phyloP scores from a whole-genome alignment of 64 coral and sea anemone genomes.

The Montipora efflorescens region DNA sequence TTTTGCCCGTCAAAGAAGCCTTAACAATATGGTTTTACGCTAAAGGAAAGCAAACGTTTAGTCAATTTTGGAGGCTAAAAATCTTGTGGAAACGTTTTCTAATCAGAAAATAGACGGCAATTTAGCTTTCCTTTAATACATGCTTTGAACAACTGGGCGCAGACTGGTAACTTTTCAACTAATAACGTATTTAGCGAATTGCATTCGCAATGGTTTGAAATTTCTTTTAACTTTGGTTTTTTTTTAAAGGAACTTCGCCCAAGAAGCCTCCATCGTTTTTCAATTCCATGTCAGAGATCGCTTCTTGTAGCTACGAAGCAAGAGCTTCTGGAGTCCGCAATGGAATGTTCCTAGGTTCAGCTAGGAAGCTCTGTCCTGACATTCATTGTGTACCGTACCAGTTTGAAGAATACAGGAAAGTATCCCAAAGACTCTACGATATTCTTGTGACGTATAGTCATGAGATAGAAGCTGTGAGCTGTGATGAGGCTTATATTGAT shows the following conservation, averaged over 20 bases:
- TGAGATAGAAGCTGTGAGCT: constrained; percentile 97
- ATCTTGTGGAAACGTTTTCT: background rate
- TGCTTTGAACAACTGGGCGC: too few relatives aligned
- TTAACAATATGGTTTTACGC: too few relatives aligned
- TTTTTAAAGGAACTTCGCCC: constrained; percentile 11
- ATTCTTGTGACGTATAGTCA: constrained; percentile 92
- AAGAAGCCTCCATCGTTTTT: constrained; percentile 63
- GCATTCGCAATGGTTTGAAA: too few relatives aligned
- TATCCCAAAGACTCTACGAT: constrained; percentile 90
- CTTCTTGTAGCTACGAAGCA: constrained; percentile 98
- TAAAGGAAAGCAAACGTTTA: background rate
- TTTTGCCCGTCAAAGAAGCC: too few relatives aligned
- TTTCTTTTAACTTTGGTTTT: too few relatives aligned
- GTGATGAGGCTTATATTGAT: constrained; percentile 98
- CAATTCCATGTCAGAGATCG: constrained; percentile 95
- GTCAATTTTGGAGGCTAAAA: background rate
- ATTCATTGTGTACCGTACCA: constrained; percentile 92
- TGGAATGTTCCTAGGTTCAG: constrained; percentile 87
- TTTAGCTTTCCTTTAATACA: too few relatives aligned
- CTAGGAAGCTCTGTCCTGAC: constrained; percentile 89
- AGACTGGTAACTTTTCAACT: too few relatives aligned
- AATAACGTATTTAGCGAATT: too few relatives aligned
- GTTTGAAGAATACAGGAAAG: constrained; percentile 92
- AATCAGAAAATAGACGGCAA: too few relatives aligned
- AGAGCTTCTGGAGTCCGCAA: constrained; percentile 84